Conservation (phyloP, 2,797 vertebrate species). For the Anguilla megastoma region DNA sequence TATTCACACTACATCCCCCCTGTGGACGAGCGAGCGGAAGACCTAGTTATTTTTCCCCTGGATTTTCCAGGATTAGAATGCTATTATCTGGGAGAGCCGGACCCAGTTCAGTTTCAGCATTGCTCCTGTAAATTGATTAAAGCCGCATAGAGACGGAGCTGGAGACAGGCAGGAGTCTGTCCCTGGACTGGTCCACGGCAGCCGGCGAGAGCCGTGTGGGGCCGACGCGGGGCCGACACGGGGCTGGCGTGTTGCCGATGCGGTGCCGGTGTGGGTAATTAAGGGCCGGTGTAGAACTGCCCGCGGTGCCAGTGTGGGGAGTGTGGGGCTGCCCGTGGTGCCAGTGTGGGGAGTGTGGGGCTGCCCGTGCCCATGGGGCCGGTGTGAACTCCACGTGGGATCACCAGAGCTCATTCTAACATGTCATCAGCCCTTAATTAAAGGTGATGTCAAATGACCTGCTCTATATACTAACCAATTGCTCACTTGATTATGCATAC, state of each 20-base stretch:
- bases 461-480: conserved; percentile 19
- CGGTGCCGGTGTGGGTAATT: too few species aligned
- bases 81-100: neutral
- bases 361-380: neutral
- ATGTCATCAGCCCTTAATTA: conserved; percentile 23
- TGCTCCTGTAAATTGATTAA: neutral
- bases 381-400: too few species aligned
- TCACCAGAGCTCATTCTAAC: neutral
- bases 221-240: too few species aligned
- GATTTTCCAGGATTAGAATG: neutral
- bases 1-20: neutral
- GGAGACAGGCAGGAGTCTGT: neutral
- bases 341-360: neutral
- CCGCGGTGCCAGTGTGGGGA: too few species aligned
- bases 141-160: neutral
- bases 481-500: conserved; percentile 6
- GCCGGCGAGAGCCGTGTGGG: neutral
- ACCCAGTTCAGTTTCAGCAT: neutral
- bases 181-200: neutral
- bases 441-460: conserved; percentile 8
- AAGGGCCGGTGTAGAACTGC: too few species aligned
- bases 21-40: neutral
- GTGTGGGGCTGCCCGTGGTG: too few species aligned
- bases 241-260: too few species aligned
- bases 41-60: neutral